Evolutionary conservation across 2,797 vertebrate species (phyloP).

Genomic region (Pelobates cultripes): DNA sequence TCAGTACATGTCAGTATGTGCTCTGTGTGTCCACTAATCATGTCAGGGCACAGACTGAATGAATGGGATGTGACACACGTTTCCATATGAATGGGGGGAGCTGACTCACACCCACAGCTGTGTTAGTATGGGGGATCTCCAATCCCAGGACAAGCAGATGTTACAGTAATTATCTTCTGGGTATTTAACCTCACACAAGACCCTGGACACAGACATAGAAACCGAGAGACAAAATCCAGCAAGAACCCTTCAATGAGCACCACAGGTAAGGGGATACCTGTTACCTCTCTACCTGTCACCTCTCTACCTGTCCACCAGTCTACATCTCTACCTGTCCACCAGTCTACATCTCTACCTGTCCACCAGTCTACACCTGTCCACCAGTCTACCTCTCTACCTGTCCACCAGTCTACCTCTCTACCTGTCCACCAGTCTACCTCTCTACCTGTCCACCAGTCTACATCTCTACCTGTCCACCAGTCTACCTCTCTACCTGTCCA

Average conservation of each 20-base stretch:
- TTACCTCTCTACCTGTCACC: no score
- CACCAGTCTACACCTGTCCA: no score
- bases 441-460: no score
- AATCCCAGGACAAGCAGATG: slow-evolving; percentile 9
- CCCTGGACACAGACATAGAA: not conserved
- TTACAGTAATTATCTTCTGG: not conserved
- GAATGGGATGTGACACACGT: not conserved
- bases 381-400: no score
- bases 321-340: no score
- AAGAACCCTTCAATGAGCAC: not conserved
- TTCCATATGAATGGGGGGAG: not conserved
- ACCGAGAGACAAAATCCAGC: not conserved
- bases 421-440: no score
- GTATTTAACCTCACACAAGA: not conserved
- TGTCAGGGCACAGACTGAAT: not conserved
- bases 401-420: no score
- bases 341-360: no score
- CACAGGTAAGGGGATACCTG: not conserved
- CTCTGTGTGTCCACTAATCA: not conserved
- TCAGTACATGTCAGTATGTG: no score
- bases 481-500: no score
- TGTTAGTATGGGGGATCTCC: slow-evolving; percentile 9
- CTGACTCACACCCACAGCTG: not conserved
- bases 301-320: no score
- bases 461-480: no score